Base-by-base conservation (phyloP, 2,113 vertebrate species). In the Prochilodus magdalenae region DNA sequence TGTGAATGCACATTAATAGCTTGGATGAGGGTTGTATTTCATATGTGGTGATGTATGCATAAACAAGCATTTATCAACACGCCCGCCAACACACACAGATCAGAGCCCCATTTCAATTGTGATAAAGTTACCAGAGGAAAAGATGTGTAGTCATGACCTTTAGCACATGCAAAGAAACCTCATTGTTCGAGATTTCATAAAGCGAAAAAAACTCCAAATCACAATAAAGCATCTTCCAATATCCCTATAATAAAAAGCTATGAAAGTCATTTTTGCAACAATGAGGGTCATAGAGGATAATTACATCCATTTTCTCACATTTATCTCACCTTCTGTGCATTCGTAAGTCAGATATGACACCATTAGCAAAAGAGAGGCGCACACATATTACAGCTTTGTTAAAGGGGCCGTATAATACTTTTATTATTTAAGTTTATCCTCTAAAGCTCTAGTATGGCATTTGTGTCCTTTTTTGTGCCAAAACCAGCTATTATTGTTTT, bases 41-140 rank as follows among this genome's bases (percentile, higher is more conserved):
- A 79, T 49, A 36, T 67, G 53, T 57, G 44, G 15, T 15, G 30
- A 71, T n/a, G 3, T 33, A 40, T 40, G 47, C 57, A 77, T 79
- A 66, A 69, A 78, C 24, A n/a, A 26, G 30, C 57, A 36, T 20
- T 22, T 20, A 47, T 18, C 26, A 33, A 83, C 75, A 79, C 75
- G 69, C 53, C 2, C 77, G 59, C 72, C 47, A n/a, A 44, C 69
- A 76, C 33, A 78, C 69, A 62, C 33, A 73, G 36, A 67, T 29
- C 86, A 83, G 22, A 36, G 29, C 83, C 72, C 75, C 72, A 84
- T 73, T 87, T 53, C 87, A 87, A 89, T 87, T 86, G 86, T 79
- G 77, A 79, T 76, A 85, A 88, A 88, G 82, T 88, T 85, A 77
- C 60, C 49, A 40, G 79, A 70, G 72, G 77, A 86, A 86, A 40